Evolutionary conservation across 30 jellyfish, hydroid and myxozoan species (phyloP).

Genomic region (Turritopsis dohrnii): DNA sequence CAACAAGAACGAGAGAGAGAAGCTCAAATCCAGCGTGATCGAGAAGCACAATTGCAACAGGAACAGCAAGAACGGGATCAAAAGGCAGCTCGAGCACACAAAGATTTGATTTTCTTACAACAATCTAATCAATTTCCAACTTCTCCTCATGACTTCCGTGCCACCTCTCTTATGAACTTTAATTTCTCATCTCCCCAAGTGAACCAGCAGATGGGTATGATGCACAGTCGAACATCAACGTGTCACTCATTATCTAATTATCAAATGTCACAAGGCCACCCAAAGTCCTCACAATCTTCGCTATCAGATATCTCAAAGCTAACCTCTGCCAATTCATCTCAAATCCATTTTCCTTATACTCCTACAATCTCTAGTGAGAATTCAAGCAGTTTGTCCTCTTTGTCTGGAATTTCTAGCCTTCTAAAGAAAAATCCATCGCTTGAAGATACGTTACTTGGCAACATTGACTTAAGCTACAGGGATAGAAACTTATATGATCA

Average conservation of each 20-base stretch:
- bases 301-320: constrained; percentile 17
- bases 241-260: background rate
- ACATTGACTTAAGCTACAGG: background rate
- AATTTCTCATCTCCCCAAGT: background rate
- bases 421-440: constrained; percentile 17
- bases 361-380: background rate
- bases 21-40: background rate
- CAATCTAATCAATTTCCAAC: constrained; percentile 13
- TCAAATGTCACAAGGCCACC: background rate
- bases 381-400: constrained; percentile 3
- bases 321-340: constrained; percentile 9
- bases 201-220: background rate
- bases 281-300: background rate
- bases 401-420: background rate
- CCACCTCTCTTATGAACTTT: background rate
- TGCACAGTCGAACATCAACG: background rate
- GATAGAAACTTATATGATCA: background rate
- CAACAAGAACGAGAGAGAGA: constrained; percentile 14
- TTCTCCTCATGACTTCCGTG: constrained; percentile 10
- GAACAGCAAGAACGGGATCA: constrained; percentile 15
- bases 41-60: constrained; percentile 29
- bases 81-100: background rate
- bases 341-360: constrained; percentile 23
- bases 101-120: constrained; percentile 4
- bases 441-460: constrained; percentile 16